Conservation (phyloP, 2,797 vertebrate genomes). For the Sebastes nivosus region DNA sequence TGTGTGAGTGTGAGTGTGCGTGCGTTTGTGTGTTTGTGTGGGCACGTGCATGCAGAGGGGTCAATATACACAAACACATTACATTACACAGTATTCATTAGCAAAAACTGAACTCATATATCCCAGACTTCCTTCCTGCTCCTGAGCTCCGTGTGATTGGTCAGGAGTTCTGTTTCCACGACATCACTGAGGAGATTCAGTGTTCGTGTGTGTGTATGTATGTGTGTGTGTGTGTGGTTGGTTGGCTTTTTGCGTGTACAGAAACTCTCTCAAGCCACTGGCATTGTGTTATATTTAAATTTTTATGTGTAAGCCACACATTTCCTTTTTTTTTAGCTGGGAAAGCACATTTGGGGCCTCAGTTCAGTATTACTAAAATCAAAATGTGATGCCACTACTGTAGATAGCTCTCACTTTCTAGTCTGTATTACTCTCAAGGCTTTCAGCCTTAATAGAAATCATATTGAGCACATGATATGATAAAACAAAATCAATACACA, state of each 20-base stretch:
- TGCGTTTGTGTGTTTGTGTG: constrained; percentile 4
- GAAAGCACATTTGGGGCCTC: constrained; percentile 23
- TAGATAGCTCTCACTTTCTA: not conserved
- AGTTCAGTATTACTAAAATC: not conserved
- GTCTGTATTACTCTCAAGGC: not conserved
- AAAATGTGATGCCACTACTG: not conserved
- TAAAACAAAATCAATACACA: not conserved
- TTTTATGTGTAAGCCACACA: constrained; percentile 29
- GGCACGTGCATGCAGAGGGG: constrained; percentile 27
- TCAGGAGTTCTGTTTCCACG: constrained; percentile 42
- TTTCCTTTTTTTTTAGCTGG: not conserved
- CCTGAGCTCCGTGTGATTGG: constrained; percentile 44
- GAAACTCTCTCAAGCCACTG: constrained; percentile 35
- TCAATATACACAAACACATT: constrained; percentile 32
- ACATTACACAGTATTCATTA: constrained; percentile 21
- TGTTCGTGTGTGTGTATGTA: not conserved
- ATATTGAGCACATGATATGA: not conserved
- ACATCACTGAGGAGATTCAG: constrained; percentile 18
- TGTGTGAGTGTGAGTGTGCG: not conserved
- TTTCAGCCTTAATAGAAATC: not conserved
- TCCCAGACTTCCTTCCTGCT: constrained; percentile 35
- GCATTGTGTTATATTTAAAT: constrained; percentile 38
- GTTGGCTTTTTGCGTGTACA: constrained; percentile 31
- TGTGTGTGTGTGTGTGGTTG: not conserved
- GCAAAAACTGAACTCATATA: constrained; percentile 30